phyloP scores from a whole-genome alignment of 2,888 invertebrate species.

The Trachelus stipa region DNA sequence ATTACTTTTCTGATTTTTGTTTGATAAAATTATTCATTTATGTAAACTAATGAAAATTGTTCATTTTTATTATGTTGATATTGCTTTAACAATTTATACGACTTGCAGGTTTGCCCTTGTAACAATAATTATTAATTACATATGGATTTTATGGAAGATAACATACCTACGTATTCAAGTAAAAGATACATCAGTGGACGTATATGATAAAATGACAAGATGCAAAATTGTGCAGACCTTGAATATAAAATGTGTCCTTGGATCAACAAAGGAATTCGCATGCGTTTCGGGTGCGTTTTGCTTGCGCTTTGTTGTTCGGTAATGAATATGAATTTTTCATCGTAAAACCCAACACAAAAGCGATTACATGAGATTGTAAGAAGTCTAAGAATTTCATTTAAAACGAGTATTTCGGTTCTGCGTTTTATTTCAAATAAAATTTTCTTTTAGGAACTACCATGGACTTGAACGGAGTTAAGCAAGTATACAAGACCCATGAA shows the following conservation, averaged over 20 bases:
- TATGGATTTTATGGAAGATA: neutral
- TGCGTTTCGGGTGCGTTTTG: neutral
- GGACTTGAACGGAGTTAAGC: neutral
- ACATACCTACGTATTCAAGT: neutral
- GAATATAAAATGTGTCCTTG: neutral
- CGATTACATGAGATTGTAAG: neutral
- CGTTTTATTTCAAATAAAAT: neutral
- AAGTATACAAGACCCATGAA: neutral
- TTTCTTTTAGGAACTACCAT: neutral
- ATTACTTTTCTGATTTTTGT: neutral
- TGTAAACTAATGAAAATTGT: neutral
- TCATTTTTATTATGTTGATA: neutral
- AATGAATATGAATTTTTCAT: neutral
- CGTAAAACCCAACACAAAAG: neutral
- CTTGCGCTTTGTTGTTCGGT: neutral
- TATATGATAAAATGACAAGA: neutral
- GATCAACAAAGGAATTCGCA: neutral
- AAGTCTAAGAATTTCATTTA: neutral
- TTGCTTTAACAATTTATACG: neutral
- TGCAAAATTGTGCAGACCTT: neutral
- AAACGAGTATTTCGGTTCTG: neutral
- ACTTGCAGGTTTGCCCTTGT: neutral
- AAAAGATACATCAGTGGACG: neutral
- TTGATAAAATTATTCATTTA: neutral
- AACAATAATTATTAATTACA: neutral